Conservation (phyloP, 35 echinoderm and acorn worm species). For the Chiridota heheva region DNA sequence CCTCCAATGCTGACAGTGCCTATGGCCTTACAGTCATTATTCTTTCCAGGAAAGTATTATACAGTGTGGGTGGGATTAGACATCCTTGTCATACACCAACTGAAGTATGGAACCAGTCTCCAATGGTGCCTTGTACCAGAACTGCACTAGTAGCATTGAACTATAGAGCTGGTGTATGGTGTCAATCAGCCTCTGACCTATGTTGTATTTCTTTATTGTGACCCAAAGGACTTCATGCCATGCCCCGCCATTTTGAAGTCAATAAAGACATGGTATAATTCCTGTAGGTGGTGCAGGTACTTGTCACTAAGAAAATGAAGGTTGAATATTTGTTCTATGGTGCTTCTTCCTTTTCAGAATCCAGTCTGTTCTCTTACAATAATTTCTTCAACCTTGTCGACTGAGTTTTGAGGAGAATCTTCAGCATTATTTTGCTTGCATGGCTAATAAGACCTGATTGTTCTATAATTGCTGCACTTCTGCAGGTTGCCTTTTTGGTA, state of each 20-base stretch:
- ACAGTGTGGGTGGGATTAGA: slow-evolving; percentile 55
- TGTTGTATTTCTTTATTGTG: slow-evolving; percentile 57
- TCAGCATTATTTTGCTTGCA: slow-evolving; percentile 51
- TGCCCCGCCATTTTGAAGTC: slow-evolving; percentile 29
- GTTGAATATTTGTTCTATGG: slow-evolving; percentile 63
- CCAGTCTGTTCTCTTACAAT: slow-evolving; percentile 53
- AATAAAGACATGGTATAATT: slow-evolving; percentile 23
- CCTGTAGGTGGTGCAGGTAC: slow-evolving; percentile 27
- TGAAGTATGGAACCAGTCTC: slow-evolving; percentile 35
- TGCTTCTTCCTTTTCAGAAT: slow-evolving; percentile 23
- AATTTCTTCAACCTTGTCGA: slow-evolving; percentile 54
- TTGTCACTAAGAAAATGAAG: slow-evolving; percentile 36
- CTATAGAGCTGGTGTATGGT: slow-evolving; percentile 10
- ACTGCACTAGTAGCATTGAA: slow-evolving; percentile 46
- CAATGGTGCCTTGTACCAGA: slow-evolving; percentile 1
- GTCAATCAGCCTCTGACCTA: slow-evolving; percentile 32
- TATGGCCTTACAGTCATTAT: slow-evolving; percentile 50
- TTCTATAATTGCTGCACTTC: slow-evolving; percentile 39
- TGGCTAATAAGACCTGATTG: slow-evolving; percentile 51
- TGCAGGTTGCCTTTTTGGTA: slow-evolving; percentile 43
- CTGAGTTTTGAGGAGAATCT: slow-evolving; percentile 44
- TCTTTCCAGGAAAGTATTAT: slow-evolving; percentile 71
- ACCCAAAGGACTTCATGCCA: slow-evolving; percentile 46
- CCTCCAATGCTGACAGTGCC: slow-evolving; percentile 59
- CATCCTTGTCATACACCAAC: slow-evolving; percentile 46